Evolutionary conservation across 1,140 invertebrate genomes (phyloP).

Genomic region (Apis mellifera): Amel_HAv3.1 CM009941.2:11761501-11762000

Average conservation of each 20-base stretch:
- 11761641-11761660: conserved; percentile 47
- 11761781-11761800: background rate
- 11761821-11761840: conserved; percentile 37
- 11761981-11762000: conserved; percentile 72
- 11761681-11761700: conserved; percentile 4
- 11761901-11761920: conserved; percentile 39
- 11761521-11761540: background rate
- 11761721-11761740: conserved; percentile 32
- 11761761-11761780: conserved; percentile 18
- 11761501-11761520: conserved; percentile 15
- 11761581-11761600: no score
- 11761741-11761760: background rate
- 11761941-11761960: conserved; percentile 71
- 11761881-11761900: conserved; percentile 32
- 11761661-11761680: conserved; percentile 50
- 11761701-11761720: conserved; percentile 16
- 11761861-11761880: conserved; percentile 16
- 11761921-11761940: conserved; percentile 71
- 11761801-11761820: background rate
- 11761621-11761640: conserved; percentile 32
- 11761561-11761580: background rate
- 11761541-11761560: background rate
- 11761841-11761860: conserved; percentile 21
- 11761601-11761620: background rate
- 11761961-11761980: conserved; percentile 68